These are phyloP conservation scores for Henricia sp. DNA, from an alignment of 53 echinoderm and acorn worm species.

Conservation along the genomic window DNA sequence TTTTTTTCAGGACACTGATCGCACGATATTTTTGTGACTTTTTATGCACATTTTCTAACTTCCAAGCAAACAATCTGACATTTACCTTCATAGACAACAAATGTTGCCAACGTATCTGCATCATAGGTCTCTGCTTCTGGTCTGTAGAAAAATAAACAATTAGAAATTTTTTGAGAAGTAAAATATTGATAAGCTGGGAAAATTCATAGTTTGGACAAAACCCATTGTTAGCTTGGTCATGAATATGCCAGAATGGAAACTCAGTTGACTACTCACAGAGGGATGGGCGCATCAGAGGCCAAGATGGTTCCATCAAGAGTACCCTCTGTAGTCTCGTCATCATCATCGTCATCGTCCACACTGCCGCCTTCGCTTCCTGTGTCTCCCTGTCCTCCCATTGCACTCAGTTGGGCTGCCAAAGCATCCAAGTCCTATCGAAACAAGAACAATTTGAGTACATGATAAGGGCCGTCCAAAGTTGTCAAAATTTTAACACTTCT, in stretches of 20 bases:
- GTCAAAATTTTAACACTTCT: too few species aligned
- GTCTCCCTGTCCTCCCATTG: slow-evolving; percentile 78
- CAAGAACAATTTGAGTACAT: too few species aligned
- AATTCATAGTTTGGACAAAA: too few species aligned
- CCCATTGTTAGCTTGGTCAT: too few species aligned
- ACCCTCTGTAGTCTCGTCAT: slow-evolving; percentile 71
- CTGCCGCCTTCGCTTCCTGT: slow-evolving; percentile 66
- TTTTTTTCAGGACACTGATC: too few species aligned
- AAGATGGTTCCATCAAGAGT: slow-evolving; percentile 84
- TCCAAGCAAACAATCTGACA: too few species aligned
- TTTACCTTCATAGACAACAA: slow-evolving; percentile 93
- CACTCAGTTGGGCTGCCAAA: slow-evolving; percentile 92
- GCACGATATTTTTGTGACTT: too few species aligned
- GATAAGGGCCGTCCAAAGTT: too few species aligned
- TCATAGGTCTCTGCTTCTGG: slow-evolving; percentile 62
- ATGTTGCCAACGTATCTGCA: slow-evolving; percentile 93
- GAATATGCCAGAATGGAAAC: neutral
- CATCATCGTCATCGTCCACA: slow-evolving; percentile 91
- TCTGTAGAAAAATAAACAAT: slow-evolving; percentile 18
- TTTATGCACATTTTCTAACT: too few species aligned
- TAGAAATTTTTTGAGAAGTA: neutral
- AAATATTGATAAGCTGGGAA: neutral
- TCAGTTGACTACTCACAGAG: slow-evolving; percentile 78
- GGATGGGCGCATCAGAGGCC: slow-evolving; percentile 85
- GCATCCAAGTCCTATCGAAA: slow-evolving; percentile 87